Base-by-base conservation (phyloP, 2,797 vertebrate genomes). In the Gymnoscopelus braueri region DNA sequence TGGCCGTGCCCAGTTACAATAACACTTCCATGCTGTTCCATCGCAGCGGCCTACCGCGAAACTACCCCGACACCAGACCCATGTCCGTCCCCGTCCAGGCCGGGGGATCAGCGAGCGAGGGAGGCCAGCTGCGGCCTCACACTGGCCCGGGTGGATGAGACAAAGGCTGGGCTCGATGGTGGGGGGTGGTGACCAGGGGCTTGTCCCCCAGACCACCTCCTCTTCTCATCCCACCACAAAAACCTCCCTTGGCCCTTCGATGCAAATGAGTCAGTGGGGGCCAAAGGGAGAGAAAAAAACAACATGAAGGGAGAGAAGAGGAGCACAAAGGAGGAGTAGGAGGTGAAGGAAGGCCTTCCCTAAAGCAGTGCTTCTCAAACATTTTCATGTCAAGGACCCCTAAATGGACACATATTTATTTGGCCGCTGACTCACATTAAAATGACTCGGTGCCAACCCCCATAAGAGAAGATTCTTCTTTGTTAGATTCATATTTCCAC, bases 251-350 rank as follows among this genome's bases (percentile, higher is more conserved):
- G 93, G 79, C 90, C 85, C 39, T 79, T 84, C 77, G 69, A 97
- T 96, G 96, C 95, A 96, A 96, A 97, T 96, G 89, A 91, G 89
- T 63, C 92, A 93, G 94, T 88, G 90, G 88, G 87, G 67, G 82
- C 39, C 66, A 85, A 79, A 81, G 71, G 67, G 76, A 83, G 80
- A 87, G 35, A 89, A 86, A 87, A 89, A 86, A 89, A 90, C 81
- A 91, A 90, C 87, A 89, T 85, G 81, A 83, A 86, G 79, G 78
- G 72, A 75, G 15, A 49, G 77, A 26, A 83, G 82, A 79, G 1
- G 55, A 84, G 88, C 81, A 91, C 86, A 91, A 84, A 89, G 69
- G 82, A 83, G 66, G 56, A 68, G 72, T 11, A 19, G 14, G 81
- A 81, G 85, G 80, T 78, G 80, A 65, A 85, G 76, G 66, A 74